phyloP scores from a whole-genome alignment of 1,140 invertebrate genomes.

The Drosophila varians region DNA sequence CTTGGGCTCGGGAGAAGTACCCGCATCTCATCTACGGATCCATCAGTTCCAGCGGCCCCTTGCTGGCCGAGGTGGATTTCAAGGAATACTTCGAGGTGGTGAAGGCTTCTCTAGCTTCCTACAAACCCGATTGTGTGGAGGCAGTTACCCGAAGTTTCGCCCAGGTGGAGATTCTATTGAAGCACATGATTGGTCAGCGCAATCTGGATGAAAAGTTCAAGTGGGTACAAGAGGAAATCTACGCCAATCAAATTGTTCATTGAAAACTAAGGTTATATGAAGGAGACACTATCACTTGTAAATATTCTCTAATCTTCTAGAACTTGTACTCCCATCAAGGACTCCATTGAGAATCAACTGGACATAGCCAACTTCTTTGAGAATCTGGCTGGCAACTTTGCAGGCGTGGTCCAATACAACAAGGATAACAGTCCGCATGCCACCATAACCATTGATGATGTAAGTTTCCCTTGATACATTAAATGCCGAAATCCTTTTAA shows the following conservation, averaged over 20 bases:
- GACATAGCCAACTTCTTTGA: conserved; percentile 93
- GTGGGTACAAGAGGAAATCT: conserved; percentile 80
- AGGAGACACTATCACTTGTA: neutral
- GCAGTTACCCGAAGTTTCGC: conserved; percentile 87
- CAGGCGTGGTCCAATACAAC: conserved; percentile 96
- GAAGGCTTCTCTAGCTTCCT: conserved; percentile 86
- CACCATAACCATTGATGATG: conserved; percentile 91
- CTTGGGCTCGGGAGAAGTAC: conserved; percentile 95
- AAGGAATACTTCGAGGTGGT: conserved; percentile 91
- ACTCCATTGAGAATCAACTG: conserved; percentile 85
- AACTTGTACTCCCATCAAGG: conserved; percentile 90
- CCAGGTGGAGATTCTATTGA: conserved; percentile 87
- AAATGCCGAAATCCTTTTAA: neutral
- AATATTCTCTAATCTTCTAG: conserved; percentile 83
- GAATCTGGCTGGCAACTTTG: conserved; percentile 92
- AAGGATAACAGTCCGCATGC: conserved; percentile 93
- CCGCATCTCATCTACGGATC: conserved; percentile 93
- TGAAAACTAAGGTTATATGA: neutral
- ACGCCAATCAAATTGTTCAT: neutral
- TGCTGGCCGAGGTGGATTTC: conserved; percentile 93
- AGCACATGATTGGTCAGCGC: conserved; percentile 86
- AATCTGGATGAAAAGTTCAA: conserved; percentile 88
- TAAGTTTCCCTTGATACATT: neutral
- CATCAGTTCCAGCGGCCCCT: conserved; percentile 94
- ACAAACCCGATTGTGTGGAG: conserved; percentile 86